phyloP scores from a whole-genome alignment of 2,113 vertebrate species.

The Copsychus sechellarum region DNA sequence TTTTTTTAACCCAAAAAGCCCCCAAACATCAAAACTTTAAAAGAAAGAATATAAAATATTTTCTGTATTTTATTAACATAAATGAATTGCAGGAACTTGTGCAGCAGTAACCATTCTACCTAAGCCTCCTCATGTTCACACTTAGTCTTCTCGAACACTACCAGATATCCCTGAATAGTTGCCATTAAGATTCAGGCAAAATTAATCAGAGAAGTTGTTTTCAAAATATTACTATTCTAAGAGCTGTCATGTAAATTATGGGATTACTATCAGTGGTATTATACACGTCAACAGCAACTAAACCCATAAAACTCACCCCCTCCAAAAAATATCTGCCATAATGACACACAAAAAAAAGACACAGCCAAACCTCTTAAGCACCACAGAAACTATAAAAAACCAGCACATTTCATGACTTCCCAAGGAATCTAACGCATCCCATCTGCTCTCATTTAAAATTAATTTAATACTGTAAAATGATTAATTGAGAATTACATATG shows the following conservation, averaged over 20 bases:
- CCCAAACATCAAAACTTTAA: not conserved
- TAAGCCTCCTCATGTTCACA: not conserved
- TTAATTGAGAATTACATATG: slow-evolving; percentile 40
- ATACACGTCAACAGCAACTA: not conserved
- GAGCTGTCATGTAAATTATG: not conserved
- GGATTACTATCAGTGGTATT: not conserved
- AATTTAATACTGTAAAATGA: slow-evolving; percentile 40
- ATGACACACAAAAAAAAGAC: not conserved
- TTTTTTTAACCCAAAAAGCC: not conserved
- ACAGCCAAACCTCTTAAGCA: not conserved
- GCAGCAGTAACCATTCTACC: not conserved
- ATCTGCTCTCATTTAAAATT: slow-evolving; percentile 47
- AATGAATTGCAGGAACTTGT: not conserved
- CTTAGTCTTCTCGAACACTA: not conserved
- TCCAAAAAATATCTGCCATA: not conserved
- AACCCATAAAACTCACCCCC: not conserved
- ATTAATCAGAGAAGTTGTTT: not conserved
- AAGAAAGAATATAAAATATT: not conserved
- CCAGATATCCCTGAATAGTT: not conserved
- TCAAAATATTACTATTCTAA: not conserved
- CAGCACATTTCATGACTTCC: not conserved
- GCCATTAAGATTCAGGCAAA: not conserved
- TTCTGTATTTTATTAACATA: not conserved
- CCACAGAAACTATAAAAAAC: not conserved
- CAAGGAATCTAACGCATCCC: not conserved